Conservation (phyloP, 1,140 invertebrate genomes). For the Drosophila bipectinata region DNA sequence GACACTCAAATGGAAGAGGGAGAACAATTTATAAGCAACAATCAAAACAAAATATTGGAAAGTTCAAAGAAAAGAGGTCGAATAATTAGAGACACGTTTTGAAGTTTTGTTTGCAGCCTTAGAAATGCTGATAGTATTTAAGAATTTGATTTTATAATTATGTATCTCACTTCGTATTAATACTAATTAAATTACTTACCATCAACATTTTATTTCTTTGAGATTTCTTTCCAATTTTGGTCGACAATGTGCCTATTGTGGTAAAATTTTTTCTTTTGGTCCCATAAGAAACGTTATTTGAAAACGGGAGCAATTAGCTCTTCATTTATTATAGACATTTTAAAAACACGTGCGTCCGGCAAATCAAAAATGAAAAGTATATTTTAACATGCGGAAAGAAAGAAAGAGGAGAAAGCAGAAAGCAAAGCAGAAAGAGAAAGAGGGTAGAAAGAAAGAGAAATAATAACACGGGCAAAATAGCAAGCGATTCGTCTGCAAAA, state of each 20-base stretch:
- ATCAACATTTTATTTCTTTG: too few species aligned
- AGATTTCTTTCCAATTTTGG: too few species aligned
- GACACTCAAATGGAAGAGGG: not conserved
- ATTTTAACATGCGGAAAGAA: too few species aligned
- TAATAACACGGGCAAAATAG: too few species aligned
- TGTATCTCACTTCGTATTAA: not conserved
- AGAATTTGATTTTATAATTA: conserved; percentile 11
- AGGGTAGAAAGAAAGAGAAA: too few species aligned
- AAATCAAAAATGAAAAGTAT: not conserved
- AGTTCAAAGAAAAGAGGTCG: too few species aligned
- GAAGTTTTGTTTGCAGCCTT: conserved; percentile 1
- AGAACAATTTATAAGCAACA: too few species aligned
- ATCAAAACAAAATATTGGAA: too few species aligned
- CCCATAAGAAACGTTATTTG: not conserved
- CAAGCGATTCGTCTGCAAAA: too few species aligned
- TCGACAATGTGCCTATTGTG: too few species aligned
- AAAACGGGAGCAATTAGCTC: not conserved
- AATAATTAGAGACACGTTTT: conserved; percentile 22
- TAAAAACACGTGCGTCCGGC: not conserved
- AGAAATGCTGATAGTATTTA: conserved; percentile 37
- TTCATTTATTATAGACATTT: not conserved
- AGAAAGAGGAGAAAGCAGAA: too few species aligned
- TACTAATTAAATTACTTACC: not conserved
- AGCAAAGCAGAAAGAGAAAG: too few species aligned
- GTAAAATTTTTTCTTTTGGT: not conserved